phyloP scores from a whole-genome alignment of 37 sponge, comb jelly and placozoan species.

The Lycopodina hypogea region DNA sequence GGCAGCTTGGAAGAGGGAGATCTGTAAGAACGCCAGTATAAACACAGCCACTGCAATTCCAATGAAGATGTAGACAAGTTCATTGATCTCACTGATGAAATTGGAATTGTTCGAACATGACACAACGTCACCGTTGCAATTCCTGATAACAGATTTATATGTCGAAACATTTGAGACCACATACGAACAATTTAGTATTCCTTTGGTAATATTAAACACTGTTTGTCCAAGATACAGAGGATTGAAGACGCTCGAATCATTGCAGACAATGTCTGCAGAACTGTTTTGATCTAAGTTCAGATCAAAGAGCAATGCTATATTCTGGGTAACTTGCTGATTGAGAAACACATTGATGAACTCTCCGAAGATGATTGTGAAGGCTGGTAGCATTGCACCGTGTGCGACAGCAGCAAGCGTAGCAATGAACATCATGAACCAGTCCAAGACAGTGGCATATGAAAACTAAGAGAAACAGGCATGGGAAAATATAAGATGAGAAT shows the following conservation, averaged over 20 bases:
- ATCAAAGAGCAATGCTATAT: background rate
- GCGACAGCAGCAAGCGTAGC: slow-evolving; percentile 20
- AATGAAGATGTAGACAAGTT: slow-evolving; percentile 26
- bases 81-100: slow-evolving; percentile 2
- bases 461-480: too few species aligned
- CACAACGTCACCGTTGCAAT: background rate
- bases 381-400: slow-evolving; percentile 55
- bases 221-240: background rate
- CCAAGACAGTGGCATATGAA: slow-evolving; percentile 33
- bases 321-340: slow-evolving; percentile 19
- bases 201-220: background rate
- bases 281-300: background rate
- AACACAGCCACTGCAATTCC: slow-evolving; percentile 47
- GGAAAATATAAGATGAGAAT: too few species aligned
- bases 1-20: slow-evolving; percentile 60
- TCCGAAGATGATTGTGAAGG: slow-evolving; percentile 55
- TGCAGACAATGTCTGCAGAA: background rate
- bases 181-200: background rate
- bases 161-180: background rate
- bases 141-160: background rate
- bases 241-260: background rate
- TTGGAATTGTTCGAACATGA: slow-evolving; percentile 2
- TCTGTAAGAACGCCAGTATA: slow-evolving; percentile 43
- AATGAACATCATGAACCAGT: slow-evolving; percentile 45
- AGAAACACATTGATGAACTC: slow-evolving; percentile 49